phyloP scores from a whole-genome alignment of 2,888 invertebrate genomes.

The Ganaspis brasiliensis region DNA sequence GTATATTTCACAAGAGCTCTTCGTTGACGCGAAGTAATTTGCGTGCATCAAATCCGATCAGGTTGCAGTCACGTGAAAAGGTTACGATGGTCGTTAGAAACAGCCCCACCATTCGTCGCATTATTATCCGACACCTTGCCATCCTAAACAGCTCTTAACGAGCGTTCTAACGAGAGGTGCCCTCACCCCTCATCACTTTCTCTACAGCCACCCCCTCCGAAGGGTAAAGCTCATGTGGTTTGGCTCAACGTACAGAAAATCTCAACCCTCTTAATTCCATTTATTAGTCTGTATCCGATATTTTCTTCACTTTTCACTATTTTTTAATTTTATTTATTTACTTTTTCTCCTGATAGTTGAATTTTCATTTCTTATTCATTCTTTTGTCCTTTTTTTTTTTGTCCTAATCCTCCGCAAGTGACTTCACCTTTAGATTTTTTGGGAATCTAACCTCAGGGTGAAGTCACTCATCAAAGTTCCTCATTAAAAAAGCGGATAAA shows the following conservation, averaged over 20 bases:
- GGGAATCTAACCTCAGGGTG: no score
- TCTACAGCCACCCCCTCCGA: not conserved
- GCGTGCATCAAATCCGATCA: constrained; percentile 54
- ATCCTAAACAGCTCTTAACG: constrained; percentile 63
- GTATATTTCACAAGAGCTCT: not conserved
- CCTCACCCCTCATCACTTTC: constrained; percentile 11
- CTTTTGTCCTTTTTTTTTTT: no score
- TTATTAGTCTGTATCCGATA: not conserved
- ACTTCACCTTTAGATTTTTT: no score
- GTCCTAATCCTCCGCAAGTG: no score
- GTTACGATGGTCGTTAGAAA: constrained; percentile 61
- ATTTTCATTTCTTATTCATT: no score
- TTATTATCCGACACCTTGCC: constrained; percentile 62
- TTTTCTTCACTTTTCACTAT: no score
- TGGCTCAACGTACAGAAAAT: not conserved
- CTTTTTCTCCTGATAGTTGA: no score
- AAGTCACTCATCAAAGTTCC: no score
- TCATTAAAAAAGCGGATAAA: no score
- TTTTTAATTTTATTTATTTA: no score
- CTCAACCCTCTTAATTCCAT: not conserved
- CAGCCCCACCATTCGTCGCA: constrained; percentile 57
- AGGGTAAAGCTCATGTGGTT: constrained; percentile 2
- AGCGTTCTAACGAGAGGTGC: constrained; percentile 59
- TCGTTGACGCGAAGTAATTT: constrained; percentile 27
- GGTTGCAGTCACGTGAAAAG: constrained; percentile 59